Base-by-base conservation (phyloP, 2,113 vertebrate genomes). In the Catharus bicknelli region DNA sequence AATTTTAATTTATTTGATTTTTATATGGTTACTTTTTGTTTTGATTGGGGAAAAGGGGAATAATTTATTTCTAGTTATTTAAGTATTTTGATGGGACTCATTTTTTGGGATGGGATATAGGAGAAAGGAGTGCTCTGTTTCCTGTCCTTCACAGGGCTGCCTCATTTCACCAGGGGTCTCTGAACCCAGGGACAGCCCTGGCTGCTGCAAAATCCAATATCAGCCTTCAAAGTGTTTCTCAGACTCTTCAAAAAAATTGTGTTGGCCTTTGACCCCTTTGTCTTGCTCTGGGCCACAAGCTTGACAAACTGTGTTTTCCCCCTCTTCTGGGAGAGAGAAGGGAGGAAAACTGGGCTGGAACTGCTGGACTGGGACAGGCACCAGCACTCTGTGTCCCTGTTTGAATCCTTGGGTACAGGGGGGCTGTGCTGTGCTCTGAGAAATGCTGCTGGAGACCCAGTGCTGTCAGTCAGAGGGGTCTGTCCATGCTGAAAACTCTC, bases 61-160 rank as follows among this genome's bases (percentile, higher is more conserved):
- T 91, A 89, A 81, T 80, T 94, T 90, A 67, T 87, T 92, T 80
- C 21, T 84, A 45, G 18, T 54, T 78, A 83, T 83, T 90, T 59
- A 89, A 79, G 25, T 82, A 26, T 47, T 83, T 89, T 57, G 32
- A 27, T 74, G 67, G 45, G 73, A 36, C 48, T 89, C 4, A 0
- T 54, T 94, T 88, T 86, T 50, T 50, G 23, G 48, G 48, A 50
- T 50, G 48, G 54, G 57, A 2, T 14, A 1, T 4, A 23, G 32
- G 73, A 78, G 80, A 67, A 70, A 83, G 34, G 42, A 73, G 78
- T 16, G 26, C 30, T 86, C 73, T 64, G 27, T 55, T 55, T 64
- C 36, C 51, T 79, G 40, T 54, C 36, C 45, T 86, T 80, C 54
- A 75, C 54, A 76, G 68, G 58, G 43, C 80, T 26, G 30, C 40